A percentile compares a stretch with the other conserved stretches of the same genome.
Conservation (phyloP, 1,140 invertebrate genomes). For the Intoshia linei region DNA sequence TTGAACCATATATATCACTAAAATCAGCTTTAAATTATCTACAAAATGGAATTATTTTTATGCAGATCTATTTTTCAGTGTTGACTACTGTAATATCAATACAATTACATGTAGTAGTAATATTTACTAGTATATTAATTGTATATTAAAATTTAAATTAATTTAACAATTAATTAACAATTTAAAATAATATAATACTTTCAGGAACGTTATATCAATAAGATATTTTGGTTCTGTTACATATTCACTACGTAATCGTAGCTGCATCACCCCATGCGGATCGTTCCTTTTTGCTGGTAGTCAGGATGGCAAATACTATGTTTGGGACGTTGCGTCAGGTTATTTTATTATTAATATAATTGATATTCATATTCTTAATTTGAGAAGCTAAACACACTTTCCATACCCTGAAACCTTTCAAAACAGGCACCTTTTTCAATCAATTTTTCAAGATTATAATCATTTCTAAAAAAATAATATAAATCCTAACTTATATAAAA, state of each 20-base stretch:
- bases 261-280: conserved; percentile 30
- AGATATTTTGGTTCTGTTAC: conserved; percentile 19
- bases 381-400: too few relatives aligned
- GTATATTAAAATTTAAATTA: not conserved
- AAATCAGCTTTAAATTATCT: too few relatives aligned
- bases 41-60: too few relatives aligned
- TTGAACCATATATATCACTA: too few relatives aligned
- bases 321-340: conserved; percentile 42
- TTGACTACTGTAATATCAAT: not conserved
- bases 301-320: conserved; percentile 40
- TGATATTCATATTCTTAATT: too few relatives aligned
- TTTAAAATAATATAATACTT: not conserved
- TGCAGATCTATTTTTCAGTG: too few relatives aligned
- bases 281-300: conserved; percentile 35
- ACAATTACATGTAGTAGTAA: not conserved
- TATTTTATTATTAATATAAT: too few relatives aligned
- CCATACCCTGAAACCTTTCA: too few relatives aligned
- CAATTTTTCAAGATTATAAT: too few relatives aligned
- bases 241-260: conserved; percentile 18
- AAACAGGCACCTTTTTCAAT: too few relatives aligned
- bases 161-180: not conserved
- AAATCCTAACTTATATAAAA: too few relatives aligned
- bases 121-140: not conserved
- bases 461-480: too few relatives aligned
- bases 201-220: conserved; percentile 16